phyloP scores from a whole-genome alignment of 2,888 invertebrate genomes.

The Aethes cnicana region DNA sequence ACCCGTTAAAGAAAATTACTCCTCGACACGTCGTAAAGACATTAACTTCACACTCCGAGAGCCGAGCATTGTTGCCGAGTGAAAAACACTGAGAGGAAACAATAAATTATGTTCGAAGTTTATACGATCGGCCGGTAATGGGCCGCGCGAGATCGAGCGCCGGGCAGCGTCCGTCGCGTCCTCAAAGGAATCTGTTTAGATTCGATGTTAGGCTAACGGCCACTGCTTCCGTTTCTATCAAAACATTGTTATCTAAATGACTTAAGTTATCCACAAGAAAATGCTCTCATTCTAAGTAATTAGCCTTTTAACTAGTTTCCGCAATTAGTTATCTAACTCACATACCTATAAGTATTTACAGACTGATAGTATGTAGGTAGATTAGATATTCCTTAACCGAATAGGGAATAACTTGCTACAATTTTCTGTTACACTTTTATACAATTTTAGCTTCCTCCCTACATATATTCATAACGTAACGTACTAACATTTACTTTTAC shows the following conservation, averaged over 20 bases:
- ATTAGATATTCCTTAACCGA: too few relatives aligned
- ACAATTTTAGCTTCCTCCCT: too few relatives aligned
- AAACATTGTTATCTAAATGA: slow-evolving; percentile 24
- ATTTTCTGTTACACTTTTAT: too few relatives aligned
- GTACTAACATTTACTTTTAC: too few relatives aligned
- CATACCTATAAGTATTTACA: background rate
- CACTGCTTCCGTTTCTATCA: slow-evolving; percentile 29
- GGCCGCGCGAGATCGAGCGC: slow-evolving; percentile 54
- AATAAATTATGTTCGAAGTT: slow-evolving; percentile 79
- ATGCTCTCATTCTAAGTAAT: slow-evolving; percentile 3
- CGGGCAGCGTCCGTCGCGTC: slow-evolving; percentile 49
- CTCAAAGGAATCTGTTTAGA: slow-evolving; percentile 36
- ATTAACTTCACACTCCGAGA: slow-evolving; percentile 65
- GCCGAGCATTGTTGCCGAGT: slow-evolving; percentile 69
- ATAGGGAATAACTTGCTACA: too few relatives aligned
- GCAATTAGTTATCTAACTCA: background rate
- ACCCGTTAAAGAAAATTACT: slow-evolving; percentile 65
- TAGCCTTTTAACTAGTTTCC: slow-evolving; percentile 2
- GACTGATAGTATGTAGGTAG: too few relatives aligned
- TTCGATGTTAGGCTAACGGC: slow-evolving; percentile 29
- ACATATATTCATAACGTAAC: too few relatives aligned
- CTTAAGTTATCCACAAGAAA: slow-evolving; percentile 20
- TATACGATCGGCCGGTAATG: slow-evolving; percentile 75
- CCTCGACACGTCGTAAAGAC: slow-evolving; percentile 70
- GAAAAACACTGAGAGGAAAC: slow-evolving; percentile 77